Conservation (phyloP, 2,888 invertebrate species). For the Agrochola circellaris region DNA sequence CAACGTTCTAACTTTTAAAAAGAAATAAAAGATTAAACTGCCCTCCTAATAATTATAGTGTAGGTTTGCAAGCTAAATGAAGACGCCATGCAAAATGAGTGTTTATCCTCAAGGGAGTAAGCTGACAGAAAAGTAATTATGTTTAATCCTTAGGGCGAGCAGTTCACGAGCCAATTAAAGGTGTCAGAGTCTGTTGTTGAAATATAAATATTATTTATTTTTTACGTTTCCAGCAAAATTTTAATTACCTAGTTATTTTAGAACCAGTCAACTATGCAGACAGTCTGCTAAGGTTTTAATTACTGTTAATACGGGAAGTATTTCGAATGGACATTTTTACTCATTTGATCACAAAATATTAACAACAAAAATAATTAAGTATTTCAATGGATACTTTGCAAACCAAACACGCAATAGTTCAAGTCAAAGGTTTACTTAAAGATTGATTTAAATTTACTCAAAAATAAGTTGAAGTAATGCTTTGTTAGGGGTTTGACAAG, state of each 20-base stretch:
- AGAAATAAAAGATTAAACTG: not conserved
- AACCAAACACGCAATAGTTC: too few relatives aligned
- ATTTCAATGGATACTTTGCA: too few relatives aligned
- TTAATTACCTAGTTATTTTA: not conserved
- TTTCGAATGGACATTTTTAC: not conserved
- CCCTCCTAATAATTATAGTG: constrained; percentile 47
- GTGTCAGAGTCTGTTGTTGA: constrained; percentile 42
- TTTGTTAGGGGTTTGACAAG: too few relatives aligned
- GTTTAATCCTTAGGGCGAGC: constrained; percentile 68
- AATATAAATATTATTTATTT: not conserved
- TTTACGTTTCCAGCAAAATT: not conserved
- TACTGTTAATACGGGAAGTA: not conserved
- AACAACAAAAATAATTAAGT: too few relatives aligned
- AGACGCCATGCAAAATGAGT: constrained; percentile 62
- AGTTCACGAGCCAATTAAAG: constrained; percentile 69
- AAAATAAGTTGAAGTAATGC: too few relatives aligned
- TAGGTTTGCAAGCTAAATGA: constrained; percentile 48
- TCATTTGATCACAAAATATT: too few relatives aligned
- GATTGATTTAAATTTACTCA: too few relatives aligned
- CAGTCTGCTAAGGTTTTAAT: not conserved
- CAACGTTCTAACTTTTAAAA: too few relatives aligned
- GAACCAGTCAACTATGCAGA: not conserved
- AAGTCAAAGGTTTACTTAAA: too few relatives aligned
- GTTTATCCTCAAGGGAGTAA: constrained; percentile 50
- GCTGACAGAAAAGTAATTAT: constrained; percentile 73